Base-by-base conservation (phyloP, 2,888 invertebrate genomes). In the Beris morrisii region DNA sequence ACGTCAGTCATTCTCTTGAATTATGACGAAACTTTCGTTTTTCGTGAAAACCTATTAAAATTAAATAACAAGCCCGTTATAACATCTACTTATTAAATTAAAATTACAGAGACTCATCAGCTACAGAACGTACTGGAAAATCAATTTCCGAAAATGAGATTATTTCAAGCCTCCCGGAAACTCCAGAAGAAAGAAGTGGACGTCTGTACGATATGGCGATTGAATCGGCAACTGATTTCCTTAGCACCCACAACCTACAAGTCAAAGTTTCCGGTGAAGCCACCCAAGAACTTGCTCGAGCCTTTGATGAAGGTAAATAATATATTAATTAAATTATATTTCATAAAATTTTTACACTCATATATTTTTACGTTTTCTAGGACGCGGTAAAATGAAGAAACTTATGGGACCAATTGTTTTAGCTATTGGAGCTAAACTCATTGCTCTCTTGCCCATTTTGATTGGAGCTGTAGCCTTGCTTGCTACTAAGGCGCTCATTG, bases 321-420 rank as follows among this genome's bases (percentile, higher is more conserved):
- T 38, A 38, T 1, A 38, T 38, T n/a, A 57, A 43, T 22, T 44
- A 43, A 12, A 2, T 44, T 32, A 11, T 28, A 11, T 28, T 46
- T 50, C 30, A 30, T 13, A 4, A 38, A 22, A 46, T 45, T 7
- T 30, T 15, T 28, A 45, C n/a, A 4, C n/a, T 12, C 9, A 30
- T 11, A 30, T 7, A 64, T 44, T n/a, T 55, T 38, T 38, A 31
- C 52, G 32, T 63, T 66, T 58, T 54, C 69, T 75, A 75, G 4
- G 90, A 59, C 88, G 91, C 50, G 89, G 86, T 32, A 91, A 89
- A 80, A 84, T 90, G 76, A 92, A 91, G 84, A 90, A 90, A 76
- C 84, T 88, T 76, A 78, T 89, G 38, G 85, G 82, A 73, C 89
- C 90, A 1, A 78, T 91, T 55, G 81, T 90, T 56, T 82, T 90